Evolutionary conservation across 2,797 vertebrate genomes (phyloP), one percentile per base, ranked within the genome.

Genomic region (Xerus rutilus): DNA sequence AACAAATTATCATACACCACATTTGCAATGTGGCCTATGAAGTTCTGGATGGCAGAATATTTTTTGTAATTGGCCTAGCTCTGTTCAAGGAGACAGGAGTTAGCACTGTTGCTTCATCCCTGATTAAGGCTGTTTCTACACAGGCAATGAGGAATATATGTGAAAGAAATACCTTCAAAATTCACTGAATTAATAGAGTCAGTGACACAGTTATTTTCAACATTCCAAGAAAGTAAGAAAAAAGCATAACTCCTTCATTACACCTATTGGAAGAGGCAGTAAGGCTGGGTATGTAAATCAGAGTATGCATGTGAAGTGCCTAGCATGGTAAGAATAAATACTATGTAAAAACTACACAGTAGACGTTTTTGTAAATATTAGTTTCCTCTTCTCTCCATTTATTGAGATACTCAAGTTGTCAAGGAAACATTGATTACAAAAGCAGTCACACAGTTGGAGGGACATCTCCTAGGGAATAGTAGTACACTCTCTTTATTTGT

Each of bases 51-150:
- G 39, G 43, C 32, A 97, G 67, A 78, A 87, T 89, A 88, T 78
- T 94, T 94, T 94, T 54, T 92, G 54, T 92, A 95, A 95, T 96
- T 96, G 65, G 54, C 35, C 70, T 87, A 85, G 45, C 6, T 87
- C 72, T 78, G 67, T 81, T 90, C 23, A 64, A 28, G 28, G 8
- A 96, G 72, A 88, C 47, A 39, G 47, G 47, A 93, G 32, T 79
- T 86, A 35, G 15, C 13, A 28, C 8, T 35, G 3, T 76, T 94
- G 35, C 59, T 0, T 13, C 62, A 77, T 81, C 39, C 15, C 21
- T 94, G 91, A 72, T 84, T 91, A 89, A 85, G 43, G 57, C 64
- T 79, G 15, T 86, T 95, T 64, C 30, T 78, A 77, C 47, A 76
- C 65, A 91, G 13, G 28, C 15, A 83, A 79, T 11, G 54, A 47